A percentile compares a stretch with the other conserved stretches of the same genome.
Evolutionary conservation across 2,113 vertebrate species (phyloP).

Genomic region (Mastomys coucha): DNA sequence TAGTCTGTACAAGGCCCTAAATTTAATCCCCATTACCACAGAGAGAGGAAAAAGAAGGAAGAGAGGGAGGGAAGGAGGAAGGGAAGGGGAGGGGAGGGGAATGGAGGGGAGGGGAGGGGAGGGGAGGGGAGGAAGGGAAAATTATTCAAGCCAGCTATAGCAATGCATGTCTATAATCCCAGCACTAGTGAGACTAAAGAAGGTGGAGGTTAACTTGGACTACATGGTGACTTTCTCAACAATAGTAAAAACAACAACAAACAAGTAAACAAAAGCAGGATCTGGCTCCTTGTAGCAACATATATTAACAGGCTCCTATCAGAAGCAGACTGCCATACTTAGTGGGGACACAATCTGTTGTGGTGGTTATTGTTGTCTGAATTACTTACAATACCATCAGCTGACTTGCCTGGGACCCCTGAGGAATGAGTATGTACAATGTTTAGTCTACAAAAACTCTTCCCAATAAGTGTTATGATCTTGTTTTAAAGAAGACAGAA

Average conservation of each 20-base stretch:
- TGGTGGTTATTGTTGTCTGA: background rate
- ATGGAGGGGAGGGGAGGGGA: no score
- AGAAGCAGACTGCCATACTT: background rate
- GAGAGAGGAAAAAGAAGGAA: background rate
- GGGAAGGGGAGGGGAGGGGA: no score
- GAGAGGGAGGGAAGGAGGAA: no score
- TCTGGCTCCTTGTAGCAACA: background rate
- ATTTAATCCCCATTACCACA: background rate
- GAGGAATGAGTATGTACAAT: background rate
- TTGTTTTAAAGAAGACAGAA: constrained; percentile 15
- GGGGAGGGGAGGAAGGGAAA: no score
- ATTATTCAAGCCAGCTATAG: background rate
- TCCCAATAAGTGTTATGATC: background rate
- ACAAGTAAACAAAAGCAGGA: background rate
- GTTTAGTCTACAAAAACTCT: background rate
- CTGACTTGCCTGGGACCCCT: background rate
- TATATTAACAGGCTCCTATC: background rate
- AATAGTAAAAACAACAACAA: background rate
- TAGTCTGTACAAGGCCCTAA: background rate
- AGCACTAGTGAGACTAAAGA: background rate
- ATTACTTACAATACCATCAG: background rate
- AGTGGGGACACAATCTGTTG: background rate
- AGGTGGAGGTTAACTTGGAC: background rate
- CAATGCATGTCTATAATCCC: background rate
- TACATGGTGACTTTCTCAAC: background rate